Base-by-base conservation (phyloP, 2,113 vertebrate genomes). In the Phyllostomus discolor region DNA sequence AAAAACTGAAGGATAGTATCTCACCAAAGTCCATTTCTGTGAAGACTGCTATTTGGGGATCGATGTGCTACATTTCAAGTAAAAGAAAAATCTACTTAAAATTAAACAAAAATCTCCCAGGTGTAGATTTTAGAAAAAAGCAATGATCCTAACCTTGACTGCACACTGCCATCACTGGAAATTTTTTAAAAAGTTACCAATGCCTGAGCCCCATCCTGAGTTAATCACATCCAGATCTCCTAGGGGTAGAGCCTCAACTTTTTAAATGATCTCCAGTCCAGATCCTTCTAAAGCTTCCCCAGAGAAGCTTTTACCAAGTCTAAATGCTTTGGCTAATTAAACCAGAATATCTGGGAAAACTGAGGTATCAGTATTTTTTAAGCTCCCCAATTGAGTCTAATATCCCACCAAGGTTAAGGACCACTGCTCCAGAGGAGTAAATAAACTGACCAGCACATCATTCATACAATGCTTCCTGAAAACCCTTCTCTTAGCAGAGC, bases 21-120 rank as follows among this genome's bases (percentile, higher is more conserved):
- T 78, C 57, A 83, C 75, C 46, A 81, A 79, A 83, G 67, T 19
- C 64, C 10, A 73, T 46, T 94, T 52, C 73, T 46, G 5, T 31
- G 50, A 92, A 96, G 76, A 86, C 35, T 15, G 59, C 76, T 72
- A 66, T 26, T 35, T 31, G n/a, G 62, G 26, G 33, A 96, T 91
- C 28, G 1, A 82, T 24, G 54, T 8, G 10, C 62, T 54, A 78
- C 9, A 54, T 80, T 75, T 7, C n/a, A 73, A 8, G 17, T 33
- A 84, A 85, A 94, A 88, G n/a, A 82, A 85, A 67, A 89, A 78
- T 35, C 54, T 84, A 75, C 52, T 79, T 92, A 87, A 72, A 92
- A 67, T 31, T 41, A 88, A 96, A 88, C 26, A 86, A 67, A 91
- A 88, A 72, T 26, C 43, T 87, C 48, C 33, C 43, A 88, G 24